Evolutionary conservation across 2,113 vertebrate genomes (phyloP).

Genomic region (Phaethornis superciliosus): DNA sequence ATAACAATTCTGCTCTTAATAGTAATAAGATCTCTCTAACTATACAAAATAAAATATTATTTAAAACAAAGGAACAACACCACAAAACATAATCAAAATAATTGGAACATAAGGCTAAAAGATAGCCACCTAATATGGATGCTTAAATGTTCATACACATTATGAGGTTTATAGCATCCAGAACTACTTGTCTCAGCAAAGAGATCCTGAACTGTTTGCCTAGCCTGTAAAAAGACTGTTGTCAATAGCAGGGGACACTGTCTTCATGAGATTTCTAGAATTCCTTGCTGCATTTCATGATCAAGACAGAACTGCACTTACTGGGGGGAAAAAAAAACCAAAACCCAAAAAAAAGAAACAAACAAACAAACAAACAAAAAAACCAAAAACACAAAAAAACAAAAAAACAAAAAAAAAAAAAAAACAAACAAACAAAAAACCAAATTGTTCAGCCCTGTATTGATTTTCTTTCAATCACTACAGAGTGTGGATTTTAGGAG

Average conservation of each 20-base stretch:
- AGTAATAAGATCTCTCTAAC: neutral
- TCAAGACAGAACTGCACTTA: conserved; percentile 48
- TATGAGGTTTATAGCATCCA: neutral
- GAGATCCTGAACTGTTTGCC: neutral
- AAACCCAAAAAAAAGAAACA: neutral
- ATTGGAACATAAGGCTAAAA: neutral
- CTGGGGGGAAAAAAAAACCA: no score
- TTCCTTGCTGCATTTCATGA: conserved; percentile 61
- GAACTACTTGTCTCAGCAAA: neutral
- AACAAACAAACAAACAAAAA: neutral
- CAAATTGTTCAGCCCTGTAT: conserved; percentile 51
- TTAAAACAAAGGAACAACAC: neutral
- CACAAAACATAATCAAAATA: neutral
- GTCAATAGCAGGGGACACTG: conserved; percentile 56
- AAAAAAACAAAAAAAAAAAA: no score
- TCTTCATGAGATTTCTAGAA: conserved; percentile 24
- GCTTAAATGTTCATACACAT: neutral
- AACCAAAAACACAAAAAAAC: no score
- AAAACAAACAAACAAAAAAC: neutral
- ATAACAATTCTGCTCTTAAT: neutral
- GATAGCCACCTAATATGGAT: neutral
- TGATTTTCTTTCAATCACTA: conserved; percentile 67
- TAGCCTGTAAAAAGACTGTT: conserved; percentile 1
- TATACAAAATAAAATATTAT: neutral
- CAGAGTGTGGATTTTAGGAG: conserved; percentile 25